These are phyloP conservation scores for Oreochromis spilurus DNA, from an alignment of 2,113 vertebrate species.

Conservation along the genomic window DNA sequence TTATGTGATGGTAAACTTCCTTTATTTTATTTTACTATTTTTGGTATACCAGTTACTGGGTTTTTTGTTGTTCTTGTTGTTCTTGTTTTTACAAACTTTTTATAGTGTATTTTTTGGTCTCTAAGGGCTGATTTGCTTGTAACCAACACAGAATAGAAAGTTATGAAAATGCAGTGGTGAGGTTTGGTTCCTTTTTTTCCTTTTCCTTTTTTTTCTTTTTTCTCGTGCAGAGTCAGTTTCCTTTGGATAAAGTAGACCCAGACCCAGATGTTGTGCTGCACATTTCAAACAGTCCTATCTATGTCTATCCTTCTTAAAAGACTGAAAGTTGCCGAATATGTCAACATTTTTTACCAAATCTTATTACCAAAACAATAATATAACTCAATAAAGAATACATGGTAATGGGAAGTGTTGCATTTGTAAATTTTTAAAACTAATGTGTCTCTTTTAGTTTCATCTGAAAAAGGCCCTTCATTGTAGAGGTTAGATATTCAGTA, in stretches of 20 bases:
- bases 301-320: background rate
- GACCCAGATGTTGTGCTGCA: background rate
- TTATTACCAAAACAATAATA: background rate
- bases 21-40: background rate
- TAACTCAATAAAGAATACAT: background rate
- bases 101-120: background rate
- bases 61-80: accelerated
- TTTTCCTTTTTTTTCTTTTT: background rate
- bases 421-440: background rate
- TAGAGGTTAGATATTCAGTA: background rate
- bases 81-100: background rate
- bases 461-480: background rate
- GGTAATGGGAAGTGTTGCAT: background rate
- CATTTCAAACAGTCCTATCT: background rate
- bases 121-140: background rate
- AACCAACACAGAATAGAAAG: background rate
- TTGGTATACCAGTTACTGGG: background rate
- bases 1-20: background rate
- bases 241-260: background rate
- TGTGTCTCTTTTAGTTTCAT: background rate
- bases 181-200: background rate
- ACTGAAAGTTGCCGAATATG: background rate
- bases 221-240: background rate
- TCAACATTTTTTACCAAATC: background rate
- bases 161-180: background rate